phyloP scores from a whole-genome alignment of 1,140 invertebrate genomes.

The Cotesia chilonis region DNA sequence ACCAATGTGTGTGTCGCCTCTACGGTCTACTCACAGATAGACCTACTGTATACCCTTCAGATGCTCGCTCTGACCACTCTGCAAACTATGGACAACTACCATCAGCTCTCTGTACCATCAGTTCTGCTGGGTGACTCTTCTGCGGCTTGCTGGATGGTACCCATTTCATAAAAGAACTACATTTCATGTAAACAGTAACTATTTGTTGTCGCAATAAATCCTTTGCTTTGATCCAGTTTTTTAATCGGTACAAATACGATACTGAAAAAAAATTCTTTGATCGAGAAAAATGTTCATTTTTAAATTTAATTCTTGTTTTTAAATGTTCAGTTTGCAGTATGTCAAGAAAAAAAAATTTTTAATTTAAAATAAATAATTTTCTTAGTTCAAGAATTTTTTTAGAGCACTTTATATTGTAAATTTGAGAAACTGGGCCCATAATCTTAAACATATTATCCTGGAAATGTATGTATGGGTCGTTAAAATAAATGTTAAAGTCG shows the following conservation, averaged over 20 bases:
- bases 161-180: constrained; percentile 18
- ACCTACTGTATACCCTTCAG: constrained; percentile 6
- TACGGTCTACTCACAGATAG: neutral
- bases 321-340: too few species aligned
- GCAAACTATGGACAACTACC: neutral
- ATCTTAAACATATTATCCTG: neutral
- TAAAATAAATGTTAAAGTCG: neutral
- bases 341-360: too few species aligned
- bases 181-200: constrained; percentile 5
- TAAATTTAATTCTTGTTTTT: too few species aligned
- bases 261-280: too few species aligned
- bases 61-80: neutral
- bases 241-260: too few species aligned
- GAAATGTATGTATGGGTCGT: neutral
- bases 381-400: too few species aligned
- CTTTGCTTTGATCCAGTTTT: neutral
- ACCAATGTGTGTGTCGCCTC: neutral
- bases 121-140: neutral
- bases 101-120: constrained; percentile 8
- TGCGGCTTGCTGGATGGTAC: neutral
- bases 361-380: too few species aligned
- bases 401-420: too few species aligned
- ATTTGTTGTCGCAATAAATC: constrained; percentile 1
- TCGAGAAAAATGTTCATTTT: too few species aligned
- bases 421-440: too few species aligned